phyloP scores from a whole-genome alignment of 2,113 vertebrate genomes.

The Anas platyrhynchos region DNA sequence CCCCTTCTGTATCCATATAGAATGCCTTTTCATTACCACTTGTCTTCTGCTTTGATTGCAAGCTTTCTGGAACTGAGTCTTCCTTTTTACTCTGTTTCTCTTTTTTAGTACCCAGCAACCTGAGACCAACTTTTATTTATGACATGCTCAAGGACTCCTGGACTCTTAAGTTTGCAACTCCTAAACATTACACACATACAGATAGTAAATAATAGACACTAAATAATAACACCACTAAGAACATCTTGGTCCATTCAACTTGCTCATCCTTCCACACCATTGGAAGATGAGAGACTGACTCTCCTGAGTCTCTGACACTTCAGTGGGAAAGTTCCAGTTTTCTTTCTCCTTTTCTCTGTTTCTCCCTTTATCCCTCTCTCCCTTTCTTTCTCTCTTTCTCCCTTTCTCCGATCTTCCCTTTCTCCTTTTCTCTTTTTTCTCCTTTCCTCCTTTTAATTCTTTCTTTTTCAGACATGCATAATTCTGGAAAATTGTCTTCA shows the following conservation, averaged over 20 bases:
- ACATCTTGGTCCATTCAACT: background rate
- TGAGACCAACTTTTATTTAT: background rate
- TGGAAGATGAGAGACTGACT: background rate
- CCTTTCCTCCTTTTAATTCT: background rate
- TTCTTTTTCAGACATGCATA: background rate
- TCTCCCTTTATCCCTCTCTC: too few relatives aligned
- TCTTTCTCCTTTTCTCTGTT: too few relatives aligned
- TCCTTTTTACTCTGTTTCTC: background rate
- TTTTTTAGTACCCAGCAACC: accelerated
- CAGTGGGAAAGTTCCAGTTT: background rate
- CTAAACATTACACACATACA: background rate
- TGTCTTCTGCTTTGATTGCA: background rate
- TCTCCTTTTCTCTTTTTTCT: background rate
- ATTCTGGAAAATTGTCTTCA: background rate
- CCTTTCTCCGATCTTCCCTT: too few relatives aligned
- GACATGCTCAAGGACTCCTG: background rate
- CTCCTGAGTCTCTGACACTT: background rate
- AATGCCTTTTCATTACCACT: background rate
- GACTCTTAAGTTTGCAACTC: background rate
- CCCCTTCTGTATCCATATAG: background rate
- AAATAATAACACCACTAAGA: background rate
- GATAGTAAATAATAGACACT: background rate
- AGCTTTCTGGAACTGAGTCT: background rate
- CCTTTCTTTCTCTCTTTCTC: too few relatives aligned
- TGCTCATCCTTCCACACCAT: background rate